Conservation (phyloP, 2,113 vertebrate genomes). For the Phasianus colchicus region DNA sequence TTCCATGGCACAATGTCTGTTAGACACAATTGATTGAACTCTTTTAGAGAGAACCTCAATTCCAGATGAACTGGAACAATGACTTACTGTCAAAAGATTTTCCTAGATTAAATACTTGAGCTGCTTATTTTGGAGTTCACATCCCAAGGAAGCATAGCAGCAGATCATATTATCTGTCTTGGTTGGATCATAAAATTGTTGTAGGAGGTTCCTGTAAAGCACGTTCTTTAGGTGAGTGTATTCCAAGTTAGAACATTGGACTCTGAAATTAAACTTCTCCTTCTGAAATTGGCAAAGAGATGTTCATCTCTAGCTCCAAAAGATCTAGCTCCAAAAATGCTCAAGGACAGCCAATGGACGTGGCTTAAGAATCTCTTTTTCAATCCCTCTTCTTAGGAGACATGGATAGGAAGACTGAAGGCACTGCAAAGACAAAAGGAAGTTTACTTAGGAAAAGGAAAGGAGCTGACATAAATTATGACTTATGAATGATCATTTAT, state of each 20-base stretch:
- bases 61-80: neutral
- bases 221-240: accelerated
- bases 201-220: neutral
- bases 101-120: neutral
- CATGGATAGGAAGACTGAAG: neutral
- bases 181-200: neutral
- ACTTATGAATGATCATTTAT: neutral
- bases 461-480: neutral
- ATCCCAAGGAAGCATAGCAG: neutral
- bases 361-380: neutral
- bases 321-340: neutral
- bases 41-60: neutral
- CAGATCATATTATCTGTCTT: neutral
- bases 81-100: neutral
- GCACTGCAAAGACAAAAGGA: neutral
- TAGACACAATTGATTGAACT: neutral
- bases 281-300: neutral
- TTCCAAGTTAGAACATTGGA: neutral
- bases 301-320: neutral
- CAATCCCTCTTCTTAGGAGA: neutral
- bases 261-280: neutral
- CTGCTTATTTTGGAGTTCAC: neutral
- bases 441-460: neutral
- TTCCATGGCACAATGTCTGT: neutral
- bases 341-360: neutral